Percentiles rank a stretch among this genome's conserved stretches.
Evolutionary conservation across 2,888 invertebrate species (phyloP).

Genomic region (Parthenolecanium corni): DNA sequence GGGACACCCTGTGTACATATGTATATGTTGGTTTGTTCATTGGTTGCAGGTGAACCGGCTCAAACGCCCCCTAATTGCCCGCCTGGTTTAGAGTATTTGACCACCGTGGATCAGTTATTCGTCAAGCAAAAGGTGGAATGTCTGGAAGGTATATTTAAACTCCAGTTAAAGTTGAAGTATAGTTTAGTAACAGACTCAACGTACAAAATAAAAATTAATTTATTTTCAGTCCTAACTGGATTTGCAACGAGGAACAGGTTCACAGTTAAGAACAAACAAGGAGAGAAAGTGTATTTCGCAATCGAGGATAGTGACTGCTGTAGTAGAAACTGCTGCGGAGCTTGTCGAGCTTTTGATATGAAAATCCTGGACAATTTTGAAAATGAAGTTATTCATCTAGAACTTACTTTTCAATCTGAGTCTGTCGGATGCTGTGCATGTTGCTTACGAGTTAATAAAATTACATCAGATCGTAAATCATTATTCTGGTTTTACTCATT

Average conservation of each 20-base stretch:
- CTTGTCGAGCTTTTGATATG: constrained; percentile 73
- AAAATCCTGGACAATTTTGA: constrained; percentile 68
- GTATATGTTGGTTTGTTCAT: too few relatives aligned
- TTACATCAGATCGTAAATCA: too few relatives aligned
- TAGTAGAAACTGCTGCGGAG: constrained; percentile 72
- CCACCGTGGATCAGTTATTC: constrained; percentile 59
- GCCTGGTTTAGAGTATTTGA: constrained; percentile 80
- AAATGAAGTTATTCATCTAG: constrained; percentile 74
- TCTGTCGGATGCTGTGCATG: constrained; percentile 80
- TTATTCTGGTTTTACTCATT: too few relatives aligned
- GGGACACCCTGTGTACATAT: too few relatives aligned
- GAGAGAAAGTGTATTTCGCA: constrained; percentile 68
- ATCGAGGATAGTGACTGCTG: constrained; percentile 76
- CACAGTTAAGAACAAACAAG: constrained; percentile 62
- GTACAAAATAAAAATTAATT: too few relatives aligned
- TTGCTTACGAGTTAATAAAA: constrained; percentile 53
- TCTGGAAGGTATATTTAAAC: constrained; percentile 47
- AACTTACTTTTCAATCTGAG: constrained; percentile 68
- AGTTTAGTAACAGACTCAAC: too few relatives aligned
- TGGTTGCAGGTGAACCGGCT: constrained; percentile 61
- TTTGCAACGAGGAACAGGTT: constrained; percentile 87
- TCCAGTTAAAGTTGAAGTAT: too few relatives aligned
- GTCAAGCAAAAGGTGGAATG: constrained; percentile 72
- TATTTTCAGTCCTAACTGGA: constrained; percentile 57
- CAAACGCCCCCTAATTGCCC: constrained; percentile 62